Base-by-base conservation (phyloP, 2,113 vertebrate genomes). In the Pimephales promelas region DNA sequence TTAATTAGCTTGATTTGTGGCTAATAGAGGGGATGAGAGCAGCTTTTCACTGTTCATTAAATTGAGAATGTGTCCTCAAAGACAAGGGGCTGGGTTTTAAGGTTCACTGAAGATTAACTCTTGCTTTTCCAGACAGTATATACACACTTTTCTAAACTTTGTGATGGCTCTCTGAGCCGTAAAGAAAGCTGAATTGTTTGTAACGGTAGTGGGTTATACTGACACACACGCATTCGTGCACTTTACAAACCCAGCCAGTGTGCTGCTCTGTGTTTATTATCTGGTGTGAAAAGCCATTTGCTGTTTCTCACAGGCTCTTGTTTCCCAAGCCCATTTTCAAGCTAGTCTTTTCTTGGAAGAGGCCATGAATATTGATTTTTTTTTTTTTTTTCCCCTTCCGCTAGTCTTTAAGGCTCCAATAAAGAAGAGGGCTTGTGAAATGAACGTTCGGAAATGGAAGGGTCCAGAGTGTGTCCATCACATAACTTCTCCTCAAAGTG, bases 1-100 rank as follows among this genome's bases (percentile, higher is more conserved):
- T 84, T 91, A 92, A 92, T 94, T 91, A 88, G 49, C 36, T 81
- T 87, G 85, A 90, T 92, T 92, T 83, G 80, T 61, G 49, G 72
- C 71, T 92, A 93, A 92, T 92, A 84, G 87, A 89, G 71, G 75
- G 81, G 88, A 87, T 84, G 83, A 85, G 89, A 79, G 64, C 82
- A 83, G 86, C 24, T 83, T 79, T 45, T 75, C 68, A 81, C 31
- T 56, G 26, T 75, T 89, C 80, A 84, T 90, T 89, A 86, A 68
- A 54, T 73, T 89, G 76, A 61, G 56, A 62, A 72, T 47, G 52
- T 80, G 84, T 81, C 45, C 88, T 82, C 18, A 36, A 47, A 56
- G 70, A 80, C 45, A 62, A 83, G 22, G 18, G 61, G 7, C 66
- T 2, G 34, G 22, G 57, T 83, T 75, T 81, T 40, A 45, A 26